Evolutionary conservation across 30 jellyfish, hydroid and myxozoan genomes (phyloP), one percentile per base, ranked within the genome.

Genomic region (Hydra vulgaris): DNA sequence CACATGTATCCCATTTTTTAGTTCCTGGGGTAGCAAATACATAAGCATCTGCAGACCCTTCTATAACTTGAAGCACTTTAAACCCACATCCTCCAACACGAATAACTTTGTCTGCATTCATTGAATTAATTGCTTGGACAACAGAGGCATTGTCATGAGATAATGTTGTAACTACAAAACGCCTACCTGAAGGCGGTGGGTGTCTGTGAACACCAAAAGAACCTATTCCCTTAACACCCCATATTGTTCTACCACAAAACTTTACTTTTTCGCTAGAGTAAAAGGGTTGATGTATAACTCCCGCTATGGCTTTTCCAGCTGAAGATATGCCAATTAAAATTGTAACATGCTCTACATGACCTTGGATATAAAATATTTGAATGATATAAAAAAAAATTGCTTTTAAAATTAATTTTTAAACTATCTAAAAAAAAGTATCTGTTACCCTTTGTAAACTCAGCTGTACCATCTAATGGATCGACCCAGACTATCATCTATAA

Each of bases 1-100:
- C 99, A 83, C 99, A 94, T 26, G 97, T 80, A 81, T 94, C 99
- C 99, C 99, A 94, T 78, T 94, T 94, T 71, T 94, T 94, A 70
- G 95, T 81, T 7, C 99, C 99, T 4, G 95, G 93, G 27, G 95
- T 85, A 7, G 97, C 95, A 70, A 80, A 94, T 54, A 94, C 96
- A 70, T 88, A 88, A 0, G 96, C 99, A 66, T 94, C 99, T 18
- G 99, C 99, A 26, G 20, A 82, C 23, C 97, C 99, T 67, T 94
- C 99, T 0, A 86, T 79, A 53, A 94, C 95, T 54, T 83, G 95
- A 12, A 93, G 52, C 18, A 85, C 96, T 78, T 87, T 88, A 69
- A 79, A 93, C 56, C 96, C 96, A 23, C 91, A 80, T 18, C 98
- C 98, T 26, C 98, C 98, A 8, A 91, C 80, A 77, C 96, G 92